phyloP scores from a whole-genome alignment of 2,888 invertebrate species.

The Iselma pallidipennis region DNA sequence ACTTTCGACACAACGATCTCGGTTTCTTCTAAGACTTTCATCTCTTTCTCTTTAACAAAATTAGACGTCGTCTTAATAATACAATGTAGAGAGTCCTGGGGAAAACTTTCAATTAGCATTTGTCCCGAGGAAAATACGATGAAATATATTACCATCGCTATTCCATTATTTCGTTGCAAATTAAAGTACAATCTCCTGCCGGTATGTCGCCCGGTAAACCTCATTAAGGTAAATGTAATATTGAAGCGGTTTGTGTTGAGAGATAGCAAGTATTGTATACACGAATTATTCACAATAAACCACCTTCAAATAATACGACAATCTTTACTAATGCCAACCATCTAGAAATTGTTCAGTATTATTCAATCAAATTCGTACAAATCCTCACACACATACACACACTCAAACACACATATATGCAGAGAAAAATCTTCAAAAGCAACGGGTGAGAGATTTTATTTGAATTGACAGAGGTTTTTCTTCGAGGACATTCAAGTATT shows the following conservation, averaged over 20 bases:
- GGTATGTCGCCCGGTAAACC: slow-evolving; percentile 4
- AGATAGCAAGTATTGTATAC: slow-evolving; percentile 14
- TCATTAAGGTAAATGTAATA: slow-evolving; percentile 21
- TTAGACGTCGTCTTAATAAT: slow-evolving; percentile 1
- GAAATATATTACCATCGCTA: neutral
- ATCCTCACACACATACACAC: too few relatives aligned
- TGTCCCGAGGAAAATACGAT: neutral
- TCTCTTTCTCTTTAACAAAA: neutral
- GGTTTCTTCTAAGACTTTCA: neutral
- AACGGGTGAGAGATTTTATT: neutral
- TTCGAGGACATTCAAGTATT: neutral
- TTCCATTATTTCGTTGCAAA: neutral
- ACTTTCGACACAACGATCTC: neutral
- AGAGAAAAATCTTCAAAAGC: neutral
- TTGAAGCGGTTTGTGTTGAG: slow-evolving; percentile 16
- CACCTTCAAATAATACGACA: neutral
- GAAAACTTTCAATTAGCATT: slow-evolving; percentile 3
- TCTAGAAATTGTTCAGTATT: neutral
- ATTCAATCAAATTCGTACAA: neutral
- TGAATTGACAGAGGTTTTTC: neutral
- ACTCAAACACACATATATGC: neutral
- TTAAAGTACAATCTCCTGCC: neutral
- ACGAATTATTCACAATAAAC: slow-evolving; percentile 22
- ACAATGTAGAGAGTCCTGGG: neutral
- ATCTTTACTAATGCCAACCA: neutral